Percentiles rank a stretch among this genome's conserved stretches.
Evolutionary conservation across 2,888 invertebrate genomes (phyloP).

Genomic region (Pseudococcus jackbeardsleyi): DNA sequence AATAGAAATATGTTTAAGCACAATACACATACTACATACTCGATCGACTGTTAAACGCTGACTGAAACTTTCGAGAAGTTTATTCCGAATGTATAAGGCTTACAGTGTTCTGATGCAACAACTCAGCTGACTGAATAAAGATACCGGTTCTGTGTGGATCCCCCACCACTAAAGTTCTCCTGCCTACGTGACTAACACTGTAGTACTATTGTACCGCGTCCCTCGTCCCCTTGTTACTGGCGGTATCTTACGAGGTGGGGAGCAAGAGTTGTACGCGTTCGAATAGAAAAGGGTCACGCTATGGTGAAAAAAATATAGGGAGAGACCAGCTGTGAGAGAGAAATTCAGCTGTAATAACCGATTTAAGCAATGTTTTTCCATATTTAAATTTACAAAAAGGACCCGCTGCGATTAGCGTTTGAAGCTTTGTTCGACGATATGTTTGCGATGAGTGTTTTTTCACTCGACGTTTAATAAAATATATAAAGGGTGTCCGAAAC

Average conservation of each 20-base stretch:
- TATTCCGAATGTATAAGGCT: slow-evolving; percentile 19
- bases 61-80: slow-evolving; percentile 49
- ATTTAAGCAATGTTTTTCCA: slow-evolving; percentile 55
- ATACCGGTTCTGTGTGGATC: slow-evolving; percentile 56
- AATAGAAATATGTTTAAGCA: slow-evolving; percentile 57
- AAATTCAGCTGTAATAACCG: slow-evolving; percentile 60
- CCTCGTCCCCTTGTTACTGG: not conserved
- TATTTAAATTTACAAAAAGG: slow-evolving; percentile 40
- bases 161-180: slow-evolving; percentile 61
- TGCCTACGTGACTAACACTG: slow-evolving; percentile 64
- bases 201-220: slow-evolving; percentile 1
- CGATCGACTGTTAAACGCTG: slow-evolving; percentile 58
- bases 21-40: slow-evolving; percentile 60
- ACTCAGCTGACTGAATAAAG: slow-evolving; percentile 64
- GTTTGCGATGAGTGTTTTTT: slow-evolving; percentile 6
- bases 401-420: slow-evolving; percentile 35
- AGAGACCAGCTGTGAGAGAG: slow-evolving; percentile 61
- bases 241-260: not conserved
- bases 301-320: slow-evolving; percentile 42
- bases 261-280: slow-evolving; percentile 21
- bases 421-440: slow-evolving; percentile 8
- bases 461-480: not conserved
- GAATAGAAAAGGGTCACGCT: slow-evolving; percentile 63
- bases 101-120: slow-evolving; percentile 61
- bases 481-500: not conserved